Conservation (phyloP, 2,797 vertebrate genomes). For the Chanos chanos region DNA sequence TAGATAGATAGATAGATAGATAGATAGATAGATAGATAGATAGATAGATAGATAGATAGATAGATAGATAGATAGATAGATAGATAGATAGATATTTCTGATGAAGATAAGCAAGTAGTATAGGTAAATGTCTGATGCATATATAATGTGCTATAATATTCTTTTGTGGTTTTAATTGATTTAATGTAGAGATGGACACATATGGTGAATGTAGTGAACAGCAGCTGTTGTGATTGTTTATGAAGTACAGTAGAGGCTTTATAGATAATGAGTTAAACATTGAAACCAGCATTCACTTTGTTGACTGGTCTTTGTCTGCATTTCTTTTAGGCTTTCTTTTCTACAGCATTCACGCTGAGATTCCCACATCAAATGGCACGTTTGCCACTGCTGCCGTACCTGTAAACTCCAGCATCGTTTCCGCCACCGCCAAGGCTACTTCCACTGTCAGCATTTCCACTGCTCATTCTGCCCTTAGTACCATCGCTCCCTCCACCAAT, state of each 20-base stretch:
- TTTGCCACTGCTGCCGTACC: too few species aligned
- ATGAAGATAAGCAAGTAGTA: too few species aligned
- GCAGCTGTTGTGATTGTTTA: too few species aligned
- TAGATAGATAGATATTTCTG: too few species aligned
- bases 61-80: neutral
- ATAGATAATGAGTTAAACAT: neutral
- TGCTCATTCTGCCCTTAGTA: too few species aligned
- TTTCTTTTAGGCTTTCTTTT: neutral
- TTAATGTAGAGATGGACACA: too few species aligned
- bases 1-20: neutral
- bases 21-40: neutral
- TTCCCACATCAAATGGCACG: too few species aligned
- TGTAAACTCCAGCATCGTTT: fast-evolving
- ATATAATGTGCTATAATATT: too few species aligned
- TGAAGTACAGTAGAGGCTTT: neutral
- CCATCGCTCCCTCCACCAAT: fast-evolving
- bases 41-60: neutral
- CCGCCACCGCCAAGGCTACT: fast-evolving
- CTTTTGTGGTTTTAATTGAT: too few species aligned
- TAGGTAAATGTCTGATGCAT: too few species aligned
- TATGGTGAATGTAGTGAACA: too few species aligned
- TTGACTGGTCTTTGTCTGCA: neutral
- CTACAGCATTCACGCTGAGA: neutral
- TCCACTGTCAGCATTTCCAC: fast-evolving
- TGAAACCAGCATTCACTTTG: neutral